A percentile compares a stretch with the other conserved stretches of the same genome.
phyloP scores from a whole-genome alignment of 2,113 vertebrate genomes.

The Choloepus hoffmanni region DNA sequence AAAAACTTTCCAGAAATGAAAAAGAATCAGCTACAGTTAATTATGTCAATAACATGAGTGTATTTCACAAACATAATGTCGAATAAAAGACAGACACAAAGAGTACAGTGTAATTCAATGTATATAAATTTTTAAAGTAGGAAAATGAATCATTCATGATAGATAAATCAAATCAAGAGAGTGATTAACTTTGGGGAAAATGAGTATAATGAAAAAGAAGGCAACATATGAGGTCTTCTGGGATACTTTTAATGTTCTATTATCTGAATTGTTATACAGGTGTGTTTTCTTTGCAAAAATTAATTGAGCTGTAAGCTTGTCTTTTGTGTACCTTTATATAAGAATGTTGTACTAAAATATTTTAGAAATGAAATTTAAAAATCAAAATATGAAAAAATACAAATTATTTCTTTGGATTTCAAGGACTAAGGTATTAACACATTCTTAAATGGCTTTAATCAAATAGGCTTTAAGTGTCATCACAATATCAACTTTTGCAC shows the following conservation, averaged over 20 bases:
- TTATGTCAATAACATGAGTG: not conserved
- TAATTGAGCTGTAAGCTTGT: not conserved
- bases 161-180: not conserved
- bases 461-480: not conserved
- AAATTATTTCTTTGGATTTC: not conserved
- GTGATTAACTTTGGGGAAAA: not conserved
- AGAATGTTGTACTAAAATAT: not conserved
- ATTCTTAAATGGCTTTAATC: not conserved
- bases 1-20: not conserved
- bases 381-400: not conserved
- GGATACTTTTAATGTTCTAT: not conserved
- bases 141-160: not conserved
- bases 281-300: not conserved
- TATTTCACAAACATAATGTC: not conserved
- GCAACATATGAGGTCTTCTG: not conserved
- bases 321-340: not conserved
- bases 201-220: not conserved
- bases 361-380: not conserved
- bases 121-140: not conserved
- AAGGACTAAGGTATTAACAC: not conserved
- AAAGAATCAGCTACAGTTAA: not conserved
- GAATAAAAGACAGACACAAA: not conserved
- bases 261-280: not conserved
- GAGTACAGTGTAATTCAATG: not conserved
- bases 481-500: not conserved